phyloP scores from a whole-genome alignment of 2,113 vertebrate species.

The Gadus macrocephalus region DNA sequence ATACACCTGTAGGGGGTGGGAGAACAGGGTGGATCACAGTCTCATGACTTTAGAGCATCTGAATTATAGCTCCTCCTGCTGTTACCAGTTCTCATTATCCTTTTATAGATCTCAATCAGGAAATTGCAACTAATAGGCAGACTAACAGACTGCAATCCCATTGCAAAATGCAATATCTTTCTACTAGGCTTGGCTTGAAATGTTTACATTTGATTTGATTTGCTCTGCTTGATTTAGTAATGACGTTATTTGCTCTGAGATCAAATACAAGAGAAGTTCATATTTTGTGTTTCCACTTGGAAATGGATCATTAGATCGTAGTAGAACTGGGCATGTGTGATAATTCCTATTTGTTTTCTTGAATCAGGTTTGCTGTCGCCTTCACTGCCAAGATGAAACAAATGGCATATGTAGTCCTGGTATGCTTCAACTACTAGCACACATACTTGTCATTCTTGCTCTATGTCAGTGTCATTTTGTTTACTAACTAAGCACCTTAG shows the following conservation, averaged over 20 bases:
- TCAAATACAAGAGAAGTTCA: too few relatives aligned
- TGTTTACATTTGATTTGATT: too few relatives aligned
- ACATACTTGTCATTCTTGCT: not conserved
- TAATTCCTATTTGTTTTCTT: conserved; percentile 9
- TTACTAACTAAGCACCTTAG: too few relatives aligned
- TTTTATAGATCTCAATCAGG: conserved; percentile 53
- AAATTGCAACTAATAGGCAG: conserved; percentile 30
- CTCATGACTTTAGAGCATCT: conserved; percentile 50
- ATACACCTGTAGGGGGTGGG: too few relatives aligned
- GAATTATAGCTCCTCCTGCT: conserved; percentile 40
- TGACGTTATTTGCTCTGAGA: too few relatives aligned
- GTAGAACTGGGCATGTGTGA: too few relatives aligned
- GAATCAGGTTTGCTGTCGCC: conserved; percentile 87
- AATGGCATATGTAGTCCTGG: conserved; percentile 76
- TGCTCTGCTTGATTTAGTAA: too few relatives aligned
- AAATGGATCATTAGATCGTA: too few relatives aligned
- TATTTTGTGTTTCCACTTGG: too few relatives aligned
- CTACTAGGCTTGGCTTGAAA: too few relatives aligned
- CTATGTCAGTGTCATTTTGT: too few relatives aligned
- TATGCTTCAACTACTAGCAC: conserved; percentile 57
- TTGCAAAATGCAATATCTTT: conserved; percentile 30
- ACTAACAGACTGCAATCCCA: conserved; percentile 19
- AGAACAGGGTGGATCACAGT: conserved; percentile 24
- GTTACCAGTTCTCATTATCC: conserved; percentile 15
- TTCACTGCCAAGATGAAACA: conserved; percentile 85